These are phyloP conservation scores for Acrocyrtus sp. DNA, from an alignment of 2,888 invertebrate genomes.

Conservation along the genomic window DNA sequence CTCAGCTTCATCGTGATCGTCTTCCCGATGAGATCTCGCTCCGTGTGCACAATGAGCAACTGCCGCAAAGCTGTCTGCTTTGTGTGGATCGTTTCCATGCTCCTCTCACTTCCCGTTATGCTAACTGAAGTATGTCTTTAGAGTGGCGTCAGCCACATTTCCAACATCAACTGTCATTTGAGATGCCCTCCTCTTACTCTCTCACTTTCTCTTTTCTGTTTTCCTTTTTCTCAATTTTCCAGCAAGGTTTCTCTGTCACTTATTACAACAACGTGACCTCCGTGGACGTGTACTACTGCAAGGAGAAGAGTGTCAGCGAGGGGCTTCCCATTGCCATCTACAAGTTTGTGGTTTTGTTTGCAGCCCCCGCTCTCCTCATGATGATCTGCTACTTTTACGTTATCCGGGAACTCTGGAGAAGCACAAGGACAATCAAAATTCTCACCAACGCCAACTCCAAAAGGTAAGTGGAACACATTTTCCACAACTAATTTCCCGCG, in stretches of 20 bases:
- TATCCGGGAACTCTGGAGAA: slow-evolving; percentile 66
- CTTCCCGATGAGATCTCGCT: slow-evolving; percentile 68
- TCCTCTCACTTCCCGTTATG: slow-evolving; percentile 67
- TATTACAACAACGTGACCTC: slow-evolving; percentile 65
- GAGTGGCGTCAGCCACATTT: too few relatives aligned
- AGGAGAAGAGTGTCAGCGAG: slow-evolving; percentile 62
- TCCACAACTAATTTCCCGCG: too few relatives aligned
- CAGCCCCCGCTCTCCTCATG: slow-evolving; percentile 66
- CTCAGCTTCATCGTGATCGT: slow-evolving; percentile 70
- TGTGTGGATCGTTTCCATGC: slow-evolving; percentile 68
- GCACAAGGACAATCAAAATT: slow-evolving; percentile 66
- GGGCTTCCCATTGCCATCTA: slow-evolving; percentile 65
- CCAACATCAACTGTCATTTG: too few relatives aligned
- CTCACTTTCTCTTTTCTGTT: background rate
- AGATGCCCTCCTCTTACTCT: background rate
- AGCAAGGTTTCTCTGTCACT: slow-evolving; percentile 62
- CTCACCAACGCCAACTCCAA: slow-evolving; percentile 65
- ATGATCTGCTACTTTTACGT: slow-evolving; percentile 66
- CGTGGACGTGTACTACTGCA: slow-evolving; percentile 66
- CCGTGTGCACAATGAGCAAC: slow-evolving; percentile 68
- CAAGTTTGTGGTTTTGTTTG: slow-evolving; percentile 66
- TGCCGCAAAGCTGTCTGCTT: slow-evolving; percentile 67
- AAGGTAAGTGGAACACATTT: too few relatives aligned
- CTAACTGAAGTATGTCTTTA: background rate
- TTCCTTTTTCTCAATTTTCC: background rate